Conservation (phyloP, 2,888 invertebrate genomes). For the Stegophylla sp. region DNA sequence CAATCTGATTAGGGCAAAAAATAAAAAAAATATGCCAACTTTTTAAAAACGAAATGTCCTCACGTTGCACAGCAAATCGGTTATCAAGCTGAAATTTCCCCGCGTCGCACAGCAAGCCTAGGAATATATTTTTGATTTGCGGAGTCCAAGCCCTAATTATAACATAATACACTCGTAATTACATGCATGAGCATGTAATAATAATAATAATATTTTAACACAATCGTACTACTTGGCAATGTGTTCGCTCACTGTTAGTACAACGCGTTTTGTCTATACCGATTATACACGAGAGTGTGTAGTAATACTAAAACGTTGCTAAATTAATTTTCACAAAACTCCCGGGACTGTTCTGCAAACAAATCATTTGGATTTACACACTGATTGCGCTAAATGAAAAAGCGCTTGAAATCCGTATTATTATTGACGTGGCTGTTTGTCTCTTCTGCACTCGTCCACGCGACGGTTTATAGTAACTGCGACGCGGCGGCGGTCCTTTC, state of each 20-base stretch:
- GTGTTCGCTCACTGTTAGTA: neutral
- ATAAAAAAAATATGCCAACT: no score
- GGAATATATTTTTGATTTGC: no score
- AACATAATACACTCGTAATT: no score
- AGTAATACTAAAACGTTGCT: conserved; percentile 1
- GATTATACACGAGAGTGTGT: no score
- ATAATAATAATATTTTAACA: neutral
- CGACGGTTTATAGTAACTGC: neutral
- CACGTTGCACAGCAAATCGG: no score
- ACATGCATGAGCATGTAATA: neutral
- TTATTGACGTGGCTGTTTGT: conserved; percentile 32
- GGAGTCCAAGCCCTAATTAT: no score
- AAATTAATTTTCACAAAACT: conserved; percentile 41
- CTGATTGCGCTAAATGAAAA: conserved; percentile 45
- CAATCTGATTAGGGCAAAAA: no score
- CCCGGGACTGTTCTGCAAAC: conserved; percentile 42
- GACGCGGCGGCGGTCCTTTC: no score
- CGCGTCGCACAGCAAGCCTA: no score
- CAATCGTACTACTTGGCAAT: neutral
- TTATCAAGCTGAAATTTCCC: no score
- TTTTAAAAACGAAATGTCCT: no score
- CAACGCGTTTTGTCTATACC: conserved; percentile 1
- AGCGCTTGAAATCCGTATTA: conserved; percentile 19
- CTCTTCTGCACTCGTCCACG: neutral
- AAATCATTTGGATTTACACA: conserved; percentile 42